A percentile compares a stretch with the other conserved stretches of the same genome.
Evolutionary conservation across 2,888 invertebrate species (phyloP).

Genomic region (Scaptomyza flava): DNA sequence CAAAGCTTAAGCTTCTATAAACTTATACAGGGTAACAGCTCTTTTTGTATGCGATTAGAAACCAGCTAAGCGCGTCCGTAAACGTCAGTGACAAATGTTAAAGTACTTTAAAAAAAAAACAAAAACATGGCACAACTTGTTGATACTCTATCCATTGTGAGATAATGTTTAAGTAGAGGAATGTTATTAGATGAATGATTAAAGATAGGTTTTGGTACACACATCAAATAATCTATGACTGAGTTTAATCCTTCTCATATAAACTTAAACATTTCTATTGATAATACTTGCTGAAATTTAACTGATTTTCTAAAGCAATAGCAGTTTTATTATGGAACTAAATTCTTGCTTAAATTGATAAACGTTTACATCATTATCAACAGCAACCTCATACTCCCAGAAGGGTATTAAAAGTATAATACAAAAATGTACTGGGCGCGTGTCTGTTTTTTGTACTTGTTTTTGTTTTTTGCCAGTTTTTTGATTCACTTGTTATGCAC

Average conservation of each 20-base stretch:
- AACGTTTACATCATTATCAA: too few relatives aligned
- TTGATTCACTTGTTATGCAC: constrained; percentile 46
- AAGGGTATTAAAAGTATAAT: constrained; percentile 17
- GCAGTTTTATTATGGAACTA: too few relatives aligned
- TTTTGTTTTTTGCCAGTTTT: constrained; percentile 24
- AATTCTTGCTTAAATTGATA: too few relatives aligned
- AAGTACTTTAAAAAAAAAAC: background rate
- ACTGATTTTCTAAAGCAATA: too few relatives aligned
- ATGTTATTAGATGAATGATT: too few relatives aligned
- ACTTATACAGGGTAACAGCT: constrained; percentile 25
- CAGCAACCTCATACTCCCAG: too few relatives aligned
- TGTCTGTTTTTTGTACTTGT: constrained; percentile 33
- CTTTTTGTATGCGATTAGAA: constrained; percentile 54
- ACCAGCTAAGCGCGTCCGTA: constrained; percentile 70
- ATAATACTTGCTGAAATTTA: too few relatives aligned
- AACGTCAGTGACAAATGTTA: constrained; percentile 60
- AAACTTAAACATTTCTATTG: too few relatives aligned
- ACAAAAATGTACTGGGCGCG: constrained; percentile 30
- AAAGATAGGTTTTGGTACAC: too few relatives aligned
- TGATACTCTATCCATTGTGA: constrained; percentile 17
- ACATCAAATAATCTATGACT: too few relatives aligned
- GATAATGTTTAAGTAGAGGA: background rate
- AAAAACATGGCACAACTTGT: background rate
- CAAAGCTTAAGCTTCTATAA: constrained; percentile 9
- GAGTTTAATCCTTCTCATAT: too few relatives aligned